Conservation (phyloP, 2,888 invertebrate species). For the Drosophila kuntzei region DNA sequence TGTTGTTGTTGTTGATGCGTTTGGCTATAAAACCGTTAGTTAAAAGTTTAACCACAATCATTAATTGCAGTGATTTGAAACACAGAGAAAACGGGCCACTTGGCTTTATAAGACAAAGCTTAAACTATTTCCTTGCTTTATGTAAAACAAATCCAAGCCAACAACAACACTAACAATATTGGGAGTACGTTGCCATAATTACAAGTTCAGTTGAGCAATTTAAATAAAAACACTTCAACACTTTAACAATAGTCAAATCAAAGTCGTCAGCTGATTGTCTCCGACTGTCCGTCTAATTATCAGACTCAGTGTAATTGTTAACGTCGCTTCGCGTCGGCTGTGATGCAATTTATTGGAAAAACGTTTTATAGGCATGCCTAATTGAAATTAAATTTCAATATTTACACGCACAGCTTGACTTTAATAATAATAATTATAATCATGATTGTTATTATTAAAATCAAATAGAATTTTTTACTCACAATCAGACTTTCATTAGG, state of each 20-base stretch:
- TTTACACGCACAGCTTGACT: conserved; percentile 35
- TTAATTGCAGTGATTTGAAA: conserved; percentile 72
- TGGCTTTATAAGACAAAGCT: conserved; percentile 57
- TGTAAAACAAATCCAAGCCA: conserved; percentile 48
- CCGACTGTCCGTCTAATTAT: conserved; percentile 15
- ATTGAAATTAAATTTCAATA: conserved; percentile 39
- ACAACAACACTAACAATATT: conserved; percentile 20
- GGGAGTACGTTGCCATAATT: conserved; percentile 64
- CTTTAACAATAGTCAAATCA: conserved; percentile 71
- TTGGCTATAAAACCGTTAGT: conserved; percentile 74
- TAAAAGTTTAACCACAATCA: conserved; percentile 68
- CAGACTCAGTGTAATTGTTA: conserved; percentile 27
- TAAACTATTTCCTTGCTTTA: conserved; percentile 61
- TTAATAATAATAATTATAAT: not conserved
- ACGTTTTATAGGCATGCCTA: conserved; percentile 46
- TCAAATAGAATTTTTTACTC: conserved; percentile 10
- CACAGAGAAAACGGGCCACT: conserved; percentile 50
- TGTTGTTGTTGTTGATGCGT: conserved; percentile 33
- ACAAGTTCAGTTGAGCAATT: conserved; percentile 79
- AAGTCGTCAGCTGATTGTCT: conserved; percentile 36
- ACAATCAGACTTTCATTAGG: not conserved
- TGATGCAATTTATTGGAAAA: conserved; percentile 78
- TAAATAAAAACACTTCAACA: conserved; percentile 80
- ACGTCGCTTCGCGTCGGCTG: conserved; percentile 35
- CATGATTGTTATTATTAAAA: not conserved